Base-by-base conservation (phyloP, 2,888 invertebrate genomes). In the Laspeyria flexula region DNA sequence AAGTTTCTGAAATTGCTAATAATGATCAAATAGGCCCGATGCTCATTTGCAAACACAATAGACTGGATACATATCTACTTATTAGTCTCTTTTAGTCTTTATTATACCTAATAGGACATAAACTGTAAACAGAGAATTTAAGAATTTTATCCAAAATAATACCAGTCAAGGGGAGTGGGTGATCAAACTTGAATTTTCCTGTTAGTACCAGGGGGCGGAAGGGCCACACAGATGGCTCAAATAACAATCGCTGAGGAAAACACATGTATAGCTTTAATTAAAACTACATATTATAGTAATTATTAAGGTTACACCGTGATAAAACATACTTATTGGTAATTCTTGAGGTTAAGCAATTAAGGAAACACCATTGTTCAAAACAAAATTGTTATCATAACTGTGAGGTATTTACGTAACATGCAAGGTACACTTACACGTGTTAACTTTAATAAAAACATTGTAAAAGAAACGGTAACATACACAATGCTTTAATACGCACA, bases 351-450 rank as follows among this genome's bases (percentile, higher is more conserved):
- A 65, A 55, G 68, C 56, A 67, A 71, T 56, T 60, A 64, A 55
- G 70, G 66, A 72, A 77, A 77, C 73, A 71, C 67, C 72, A 73
- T 73, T 70, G 70, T 71, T 73, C 65, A 73, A 75, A 77, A 78
- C 75, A 74, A 73, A 64, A 57, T 65, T 69, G 71, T 77, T 77
- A 73, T 72, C 71, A 76, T 75, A 75, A 75, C 69, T 75, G 51
- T 23, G 55, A 53, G 60, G 67, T 70, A 71, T 68, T 66, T 70
- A 70, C 66, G 69, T 71, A 65, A 70, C 62, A 65, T 65, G 35
- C 41, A 54, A 45, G 31, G 45, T 55, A 47, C 43, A 51, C 50
- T 52, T 59, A 67, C 69, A 81, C 76, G 71, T 81, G 77, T 80
- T 77, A 65, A 67, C 57, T 67, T 65, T 54, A 75, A 77, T 63